phyloP scores from a whole-genome alignment of 2,113 vertebrate species.

The Pluvianellus socialis region DNA sequence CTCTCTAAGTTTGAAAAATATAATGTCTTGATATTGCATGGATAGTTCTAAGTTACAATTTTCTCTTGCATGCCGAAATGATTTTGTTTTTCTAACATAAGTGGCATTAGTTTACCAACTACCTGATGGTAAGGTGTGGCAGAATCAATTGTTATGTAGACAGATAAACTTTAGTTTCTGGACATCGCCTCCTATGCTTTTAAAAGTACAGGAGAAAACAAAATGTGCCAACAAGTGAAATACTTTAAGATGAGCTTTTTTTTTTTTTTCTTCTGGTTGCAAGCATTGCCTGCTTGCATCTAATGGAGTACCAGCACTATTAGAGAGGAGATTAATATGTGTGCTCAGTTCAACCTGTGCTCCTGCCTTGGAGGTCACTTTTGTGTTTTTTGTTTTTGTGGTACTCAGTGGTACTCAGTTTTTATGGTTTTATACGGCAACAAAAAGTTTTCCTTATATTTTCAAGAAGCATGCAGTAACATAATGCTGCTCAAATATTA shows the following conservation, averaged over 20 bases:
- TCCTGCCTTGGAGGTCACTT: neutral
- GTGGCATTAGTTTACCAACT: neutral
- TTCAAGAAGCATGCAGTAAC: neutral
- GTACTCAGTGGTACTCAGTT: neutral
- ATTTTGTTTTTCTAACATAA: neutral
- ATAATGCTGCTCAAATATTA: neutral
- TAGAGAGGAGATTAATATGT: neutral
- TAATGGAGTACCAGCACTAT: neutral
- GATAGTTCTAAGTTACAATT: neutral
- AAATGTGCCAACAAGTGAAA: neutral
- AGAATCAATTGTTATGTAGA: neutral
- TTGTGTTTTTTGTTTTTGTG: neutral
- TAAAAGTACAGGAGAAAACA: neutral
- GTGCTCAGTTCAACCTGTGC: neutral
- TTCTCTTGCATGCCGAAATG: neutral
- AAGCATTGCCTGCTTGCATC: neutral
- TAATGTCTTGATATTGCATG: neutral
- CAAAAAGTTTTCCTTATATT: neutral
- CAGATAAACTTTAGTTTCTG: neutral
- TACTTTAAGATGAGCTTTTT: neutral
- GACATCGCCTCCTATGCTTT: neutral
- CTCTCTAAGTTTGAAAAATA: neutral
- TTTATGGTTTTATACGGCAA: neutral
- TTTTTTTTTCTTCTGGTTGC: neutral
- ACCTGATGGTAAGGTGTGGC: neutral